Percentiles rank a stretch among this genome's conserved stretches.
These are phyloP conservation scores for Carettochelys insculpta DNA, from an alignment of 2,113 vertebrate species.

Conservation along the genomic window DNA sequence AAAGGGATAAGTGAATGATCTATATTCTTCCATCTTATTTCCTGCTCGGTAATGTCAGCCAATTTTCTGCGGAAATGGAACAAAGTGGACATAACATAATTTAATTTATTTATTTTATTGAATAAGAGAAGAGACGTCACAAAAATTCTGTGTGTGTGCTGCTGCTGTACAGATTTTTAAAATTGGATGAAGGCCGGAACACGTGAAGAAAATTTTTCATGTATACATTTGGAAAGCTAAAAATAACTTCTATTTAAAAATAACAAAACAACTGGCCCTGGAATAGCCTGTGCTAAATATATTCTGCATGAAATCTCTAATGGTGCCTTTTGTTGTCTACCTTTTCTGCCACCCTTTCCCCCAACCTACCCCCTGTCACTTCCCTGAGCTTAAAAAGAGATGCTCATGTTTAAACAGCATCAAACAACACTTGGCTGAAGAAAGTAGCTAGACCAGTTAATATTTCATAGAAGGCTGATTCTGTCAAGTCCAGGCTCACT, in stretches of 20 bases:
- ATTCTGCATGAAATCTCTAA: slow-evolving; percentile 34
- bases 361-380: slow-evolving; percentile 3
- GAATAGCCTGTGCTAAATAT: slow-evolving; percentile 41
- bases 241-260: slow-evolving; percentile 44
- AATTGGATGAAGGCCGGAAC: slow-evolving; percentile 26
- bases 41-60: background rate
- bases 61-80: background rate
- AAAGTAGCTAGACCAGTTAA: background rate
- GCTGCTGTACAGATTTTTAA: background rate
- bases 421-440: background rate
- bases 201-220: slow-evolving; percentile 51
- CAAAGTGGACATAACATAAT: background rate
- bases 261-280: slow-evolving; percentile 31
- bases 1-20: slow-evolving; percentile 24
- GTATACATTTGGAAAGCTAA: slow-evolving; percentile 48
- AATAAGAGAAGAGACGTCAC: slow-evolving; percentile 20
- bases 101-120: background rate
- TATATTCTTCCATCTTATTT: background rate
- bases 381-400: background rate
- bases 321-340: background rate
- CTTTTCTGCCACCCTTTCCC: slow-evolving; percentile 15
- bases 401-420: background rate
- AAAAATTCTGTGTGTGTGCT: slow-evolving; percentile 11
- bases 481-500: accelerated
- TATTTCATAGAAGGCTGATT: background rate